Conservation (phyloP, 2,888 invertebrate genomes). For the Dasypogon diadema region DNA sequence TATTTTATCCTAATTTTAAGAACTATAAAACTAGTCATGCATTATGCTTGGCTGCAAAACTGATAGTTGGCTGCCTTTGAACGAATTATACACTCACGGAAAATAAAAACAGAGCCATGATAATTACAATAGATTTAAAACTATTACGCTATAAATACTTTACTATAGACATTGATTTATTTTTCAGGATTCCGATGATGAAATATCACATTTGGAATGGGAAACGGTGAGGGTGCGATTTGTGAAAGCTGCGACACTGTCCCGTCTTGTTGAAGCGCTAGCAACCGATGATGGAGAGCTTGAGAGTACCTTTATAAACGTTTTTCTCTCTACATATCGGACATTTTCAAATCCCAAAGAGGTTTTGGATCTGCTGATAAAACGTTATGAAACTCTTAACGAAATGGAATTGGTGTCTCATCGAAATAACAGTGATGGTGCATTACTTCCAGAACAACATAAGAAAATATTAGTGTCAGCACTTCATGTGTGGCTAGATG, state of each 20-base stretch:
- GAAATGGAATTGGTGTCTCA: slow-evolving; percentile 55
- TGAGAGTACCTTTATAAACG: slow-evolving; percentile 97
- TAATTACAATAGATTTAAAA: too few species aligned
- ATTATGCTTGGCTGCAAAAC: too few species aligned
- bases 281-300: slow-evolving; percentile 95
- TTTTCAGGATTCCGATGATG: slow-evolving; percentile 84
- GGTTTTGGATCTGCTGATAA: slow-evolving; percentile 84
- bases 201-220: slow-evolving; percentile 98
- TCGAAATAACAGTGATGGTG: not conserved
- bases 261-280: slow-evolving; percentile 92
- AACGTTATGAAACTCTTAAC: slow-evolving; percentile 79
- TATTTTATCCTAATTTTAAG: too few species aligned
- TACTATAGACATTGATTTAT: too few species aligned
- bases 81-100: too few species aligned
- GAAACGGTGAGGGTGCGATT: slow-evolving; percentile 95
- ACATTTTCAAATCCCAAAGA: slow-evolving; percentile 90
- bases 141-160: too few species aligned
- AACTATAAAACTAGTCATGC: too few species aligned
- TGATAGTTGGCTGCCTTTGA: too few species aligned
- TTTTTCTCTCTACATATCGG: slow-evolving; percentile 93
- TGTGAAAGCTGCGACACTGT: slow-evolving; percentile 95
- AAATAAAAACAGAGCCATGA: too few species aligned
- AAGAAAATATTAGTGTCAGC: slow-evolving; percentile 87
- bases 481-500: slow-evolving; percentile 97
- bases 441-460: slow-evolving; percentile 66